Evolutionary conservation across 2,888 invertebrate species (phyloP).

Genomic region (Drosophila neotestacea): DNA sequence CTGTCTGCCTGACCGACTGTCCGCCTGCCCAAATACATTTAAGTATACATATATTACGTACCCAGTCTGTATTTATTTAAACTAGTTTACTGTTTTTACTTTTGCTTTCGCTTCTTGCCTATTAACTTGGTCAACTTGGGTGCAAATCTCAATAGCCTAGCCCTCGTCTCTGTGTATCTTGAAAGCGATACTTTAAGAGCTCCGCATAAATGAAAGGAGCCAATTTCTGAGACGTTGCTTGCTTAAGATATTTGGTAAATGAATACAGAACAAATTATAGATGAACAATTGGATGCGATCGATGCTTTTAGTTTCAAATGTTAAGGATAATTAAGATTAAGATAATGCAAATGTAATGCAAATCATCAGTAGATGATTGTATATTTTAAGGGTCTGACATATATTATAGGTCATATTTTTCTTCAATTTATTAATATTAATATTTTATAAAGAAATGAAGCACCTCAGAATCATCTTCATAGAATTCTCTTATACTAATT

Average conservation of each 20-base stretch:
- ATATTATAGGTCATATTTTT: too few species aligned
- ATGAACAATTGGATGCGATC: too few species aligned
- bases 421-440: too few species aligned
- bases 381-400: too few species aligned
- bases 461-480: too few species aligned
- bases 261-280: background rate
- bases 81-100: conserved; percentile 35
- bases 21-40: conserved; percentile 14
- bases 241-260: background rate
- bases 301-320: too few species aligned
- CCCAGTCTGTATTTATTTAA: conserved; percentile 34
- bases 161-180: background rate
- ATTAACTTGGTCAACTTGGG: conserved; percentile 45
- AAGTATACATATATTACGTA: conserved; percentile 21
- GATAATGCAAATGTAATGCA: too few species aligned
- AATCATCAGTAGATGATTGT: too few species aligned
- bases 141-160: background rate
- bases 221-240: background rate
- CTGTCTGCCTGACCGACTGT: background rate
- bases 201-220: background rate
- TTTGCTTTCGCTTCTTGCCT: conserved; percentile 20
- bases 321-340: too few species aligned
- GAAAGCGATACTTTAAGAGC: conserved; percentile 22
- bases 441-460: too few species aligned
- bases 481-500: too few species aligned